Conservation (phyloP, 2,888 invertebrate species). For the Xestia rhomboidea region DNA sequence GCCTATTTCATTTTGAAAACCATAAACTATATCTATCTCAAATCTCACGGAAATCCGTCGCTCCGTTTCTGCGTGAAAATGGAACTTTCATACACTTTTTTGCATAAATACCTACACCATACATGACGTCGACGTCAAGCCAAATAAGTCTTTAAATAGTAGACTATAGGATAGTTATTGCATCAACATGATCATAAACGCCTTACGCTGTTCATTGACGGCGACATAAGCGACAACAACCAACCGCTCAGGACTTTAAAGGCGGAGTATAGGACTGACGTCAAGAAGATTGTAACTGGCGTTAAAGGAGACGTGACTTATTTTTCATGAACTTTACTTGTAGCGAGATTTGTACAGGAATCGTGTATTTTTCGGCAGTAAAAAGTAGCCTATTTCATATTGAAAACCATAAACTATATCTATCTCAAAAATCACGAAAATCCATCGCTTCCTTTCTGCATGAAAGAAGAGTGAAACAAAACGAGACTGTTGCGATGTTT, state of each 20-base stretch:
- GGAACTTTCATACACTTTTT: neutral
- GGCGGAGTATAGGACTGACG: conserved; percentile 90
- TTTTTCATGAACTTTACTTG: neutral
- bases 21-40: neutral
- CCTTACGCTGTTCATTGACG: no score
- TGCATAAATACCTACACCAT: neutral
- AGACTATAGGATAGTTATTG: neutral
- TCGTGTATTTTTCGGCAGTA: neutral
- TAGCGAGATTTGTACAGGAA: neutral
- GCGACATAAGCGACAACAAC: conserved; percentile 75
- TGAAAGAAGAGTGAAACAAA: no score
- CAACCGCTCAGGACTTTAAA: conserved; percentile 80
- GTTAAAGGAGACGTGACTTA: conserved; percentile 91
- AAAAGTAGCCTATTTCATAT: no score
- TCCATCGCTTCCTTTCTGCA: neutral
- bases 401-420: neutral
- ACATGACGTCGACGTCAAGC: neutral
- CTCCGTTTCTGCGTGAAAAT: no score
- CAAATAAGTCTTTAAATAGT: neutral
- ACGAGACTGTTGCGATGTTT: no score
- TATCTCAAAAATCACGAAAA: neutral
- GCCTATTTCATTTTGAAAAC: neutral
- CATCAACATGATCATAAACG: no score
- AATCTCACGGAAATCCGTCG: neutral
- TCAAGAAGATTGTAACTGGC: conserved; percentile 89